A percentile compares a stretch with the other conserved stretches of the same genome.
These are phyloP conservation scores for Leptura quadrifasciata DNA, from an alignment of 2,888 invertebrate genomes.

Conservation along the genomic window DNA sequence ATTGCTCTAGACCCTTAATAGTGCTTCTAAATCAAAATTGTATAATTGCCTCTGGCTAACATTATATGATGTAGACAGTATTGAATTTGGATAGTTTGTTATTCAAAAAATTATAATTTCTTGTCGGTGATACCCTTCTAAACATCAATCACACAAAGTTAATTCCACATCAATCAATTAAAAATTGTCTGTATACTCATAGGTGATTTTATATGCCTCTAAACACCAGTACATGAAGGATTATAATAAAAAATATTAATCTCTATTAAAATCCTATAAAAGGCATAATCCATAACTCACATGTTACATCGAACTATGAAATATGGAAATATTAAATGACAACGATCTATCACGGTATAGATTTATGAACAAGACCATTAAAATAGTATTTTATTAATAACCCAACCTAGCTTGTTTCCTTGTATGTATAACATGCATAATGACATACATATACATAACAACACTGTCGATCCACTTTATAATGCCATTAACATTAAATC, in stretches of 20 bases:
- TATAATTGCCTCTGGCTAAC: too few species aligned
- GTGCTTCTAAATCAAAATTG: too few species aligned
- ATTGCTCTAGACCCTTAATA: too few species aligned
- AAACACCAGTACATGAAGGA: constrained; percentile 7
- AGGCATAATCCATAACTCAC: constrained; percentile 31
- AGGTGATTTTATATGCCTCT: constrained; percentile 3
- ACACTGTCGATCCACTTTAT: constrained; percentile 5
- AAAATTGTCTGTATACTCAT: constrained; percentile 4
- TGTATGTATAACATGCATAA: constrained; percentile 6
- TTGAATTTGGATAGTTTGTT: constrained; percentile 8
- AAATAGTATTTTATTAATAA: constrained; percentile 25
- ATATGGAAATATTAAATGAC: constrained; percentile 33
- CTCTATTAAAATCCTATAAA: constrained; percentile 1
- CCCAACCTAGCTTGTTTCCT: background rate
- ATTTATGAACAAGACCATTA: constrained; percentile 25
- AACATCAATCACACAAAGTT: constrained; percentile 17
- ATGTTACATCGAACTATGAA: constrained; percentile 28
- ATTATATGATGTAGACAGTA: background rate
- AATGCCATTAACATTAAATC: constrained; percentile 13
- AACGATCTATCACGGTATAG: constrained; percentile 20
- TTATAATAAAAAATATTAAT: constrained; percentile 25
- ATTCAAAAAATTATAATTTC: constrained; percentile 3
- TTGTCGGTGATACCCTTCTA: background rate
- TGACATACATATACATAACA: constrained; percentile 1
- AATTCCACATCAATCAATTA: constrained; percentile 24